Base-by-base conservation (phyloP, 2,888 invertebrate species). In the Hirudinaria manillensis region DNA sequence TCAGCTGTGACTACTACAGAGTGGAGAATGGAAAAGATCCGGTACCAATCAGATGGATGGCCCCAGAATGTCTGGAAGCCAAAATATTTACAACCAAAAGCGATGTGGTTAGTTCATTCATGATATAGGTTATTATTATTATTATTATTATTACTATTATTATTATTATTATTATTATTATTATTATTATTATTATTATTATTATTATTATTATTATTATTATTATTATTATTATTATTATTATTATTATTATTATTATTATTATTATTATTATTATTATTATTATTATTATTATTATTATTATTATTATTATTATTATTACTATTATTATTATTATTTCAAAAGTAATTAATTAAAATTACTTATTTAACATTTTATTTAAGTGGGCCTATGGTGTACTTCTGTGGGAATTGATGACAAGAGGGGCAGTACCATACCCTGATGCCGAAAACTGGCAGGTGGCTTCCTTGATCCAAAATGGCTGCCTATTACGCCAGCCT, bases 1-100 rank as follows among this genome's bases (percentile, higher is more conserved):
- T 76, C 84, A 85, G 74, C 82, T 66, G 83, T 74, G 85, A 85
- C 77, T 84, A 84, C 75, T 85, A 86, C 78, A 75, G 78, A 16
- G 76, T 78, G 34, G 73, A 77, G 32, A 70, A 77, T 55, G 76
- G 76, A 36, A 76, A 36, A 36, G 74, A 74, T 24, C 77, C 77
- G 2, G 45, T 78, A 29, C 78, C 78, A 10, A 73, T 78, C 13
- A 65, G 78, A 19, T 78, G 78, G 78, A 77, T 78, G 78, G 78
- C 78, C 34, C 74, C 75, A 2, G 78, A 78, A 67, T 77, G 78
- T 66, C 61, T 78, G 19, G 75, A 71, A 34, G 65, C 72, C 24
- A 65, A 70, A n/a, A 53, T 75, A 21, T 78, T 77, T 75, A 72
- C 78, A 36, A 74, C 76, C 19, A 76, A 76, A 70, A 77, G 77